Percentiles rank a stretch among this genome's conserved stretches.
Evolutionary conservation across 2,113 vertebrate species (phyloP).

Genomic region (Hippocampus comes): DNA sequence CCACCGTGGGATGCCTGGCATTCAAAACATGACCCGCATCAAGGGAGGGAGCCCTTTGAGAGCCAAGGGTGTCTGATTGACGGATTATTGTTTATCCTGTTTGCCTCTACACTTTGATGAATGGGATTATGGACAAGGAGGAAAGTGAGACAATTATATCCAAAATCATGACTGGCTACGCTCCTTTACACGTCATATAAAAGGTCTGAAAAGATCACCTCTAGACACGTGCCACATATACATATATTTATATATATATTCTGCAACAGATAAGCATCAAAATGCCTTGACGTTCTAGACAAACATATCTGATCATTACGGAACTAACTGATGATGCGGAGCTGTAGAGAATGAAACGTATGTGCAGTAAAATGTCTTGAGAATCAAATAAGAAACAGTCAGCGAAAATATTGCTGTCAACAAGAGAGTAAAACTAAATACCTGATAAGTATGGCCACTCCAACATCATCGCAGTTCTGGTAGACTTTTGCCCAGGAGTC

Average conservation of each 20-base stretch:
- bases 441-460: conserved; percentile 73
- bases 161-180: conserved; percentile 5
- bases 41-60: conserved; percentile 18
- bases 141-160: conserved; percentile 14
- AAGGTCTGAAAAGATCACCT: not conserved
- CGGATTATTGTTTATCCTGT: conserved; percentile 37
- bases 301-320: not conserved
- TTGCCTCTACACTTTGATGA: conserved; percentile 19
- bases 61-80: conserved; percentile 39
- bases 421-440: conserved; percentile 24
- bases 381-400: not conserved
- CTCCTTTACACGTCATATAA: not conserved
- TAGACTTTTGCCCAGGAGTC: conserved; percentile 71
- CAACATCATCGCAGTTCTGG: conserved; percentile 63
- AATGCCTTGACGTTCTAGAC: not conserved
- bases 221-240: not conserved
- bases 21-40: conserved; percentile 37
- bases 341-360: not conserved
- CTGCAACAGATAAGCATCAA: not conserved
- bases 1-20: conserved; percentile 24
- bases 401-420: not conserved
- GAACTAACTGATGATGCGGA: conserved; percentile 1
- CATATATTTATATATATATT: not conserved
- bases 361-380: not conserved
- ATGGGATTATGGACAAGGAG: conserved; percentile 12